Evolutionary conservation across 2,888 invertebrate genomes (phyloP).

Genomic region (Parasteatoda lunata): DNA sequence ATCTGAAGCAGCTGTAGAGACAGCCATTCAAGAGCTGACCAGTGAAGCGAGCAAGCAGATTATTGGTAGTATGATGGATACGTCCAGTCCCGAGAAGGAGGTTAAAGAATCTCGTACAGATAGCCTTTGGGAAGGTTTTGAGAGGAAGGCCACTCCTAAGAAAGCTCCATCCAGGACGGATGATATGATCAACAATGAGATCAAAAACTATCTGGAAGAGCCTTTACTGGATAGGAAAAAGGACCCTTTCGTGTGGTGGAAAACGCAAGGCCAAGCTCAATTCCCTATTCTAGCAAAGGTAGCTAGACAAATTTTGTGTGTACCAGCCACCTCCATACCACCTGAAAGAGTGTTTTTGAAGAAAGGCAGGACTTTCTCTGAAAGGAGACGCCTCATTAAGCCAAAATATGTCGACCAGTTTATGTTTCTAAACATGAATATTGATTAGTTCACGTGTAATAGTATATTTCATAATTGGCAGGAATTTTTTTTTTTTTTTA

Average conservation of each 20-base stretch:
- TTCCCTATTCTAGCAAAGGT: conserved; percentile 58
- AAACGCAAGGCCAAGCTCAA: conserved; percentile 52
- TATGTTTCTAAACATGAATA: conserved; percentile 62
- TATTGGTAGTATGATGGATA: conserved; percentile 14
- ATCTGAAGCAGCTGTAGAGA: conserved; percentile 61
- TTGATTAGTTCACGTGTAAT: conserved; percentile 23
- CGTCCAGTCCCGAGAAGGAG: conserved; percentile 17
- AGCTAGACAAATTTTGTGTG: conserved; percentile 48
- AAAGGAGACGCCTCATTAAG: conserved; percentile 43
- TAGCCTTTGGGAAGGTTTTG: conserved; percentile 65
- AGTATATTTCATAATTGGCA: too few relatives aligned
- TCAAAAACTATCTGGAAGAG: conserved; percentile 62
- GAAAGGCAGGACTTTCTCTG: conserved; percentile 51
- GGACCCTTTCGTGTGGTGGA: conserved; percentile 65
- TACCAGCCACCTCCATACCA: conserved; percentile 62
- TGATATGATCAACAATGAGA: conserved; percentile 52
- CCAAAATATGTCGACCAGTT: conserved; percentile 65
- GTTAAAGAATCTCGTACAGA: conserved; percentile 49
- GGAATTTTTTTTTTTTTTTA: too few relatives aligned
- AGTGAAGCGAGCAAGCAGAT: conserved; percentile 44
- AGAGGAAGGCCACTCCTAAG: conserved; percentile 59
- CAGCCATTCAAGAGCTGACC: conserved; percentile 54
- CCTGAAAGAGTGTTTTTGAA: conserved; percentile 63
- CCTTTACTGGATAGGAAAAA: conserved; percentile 59
- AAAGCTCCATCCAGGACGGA: conserved; percentile 48